These are phyloP conservation scores for Globodera ellingtonae DNA, from an alignment of 1,140 invertebrate species.

Conservation along the genomic window DNA sequence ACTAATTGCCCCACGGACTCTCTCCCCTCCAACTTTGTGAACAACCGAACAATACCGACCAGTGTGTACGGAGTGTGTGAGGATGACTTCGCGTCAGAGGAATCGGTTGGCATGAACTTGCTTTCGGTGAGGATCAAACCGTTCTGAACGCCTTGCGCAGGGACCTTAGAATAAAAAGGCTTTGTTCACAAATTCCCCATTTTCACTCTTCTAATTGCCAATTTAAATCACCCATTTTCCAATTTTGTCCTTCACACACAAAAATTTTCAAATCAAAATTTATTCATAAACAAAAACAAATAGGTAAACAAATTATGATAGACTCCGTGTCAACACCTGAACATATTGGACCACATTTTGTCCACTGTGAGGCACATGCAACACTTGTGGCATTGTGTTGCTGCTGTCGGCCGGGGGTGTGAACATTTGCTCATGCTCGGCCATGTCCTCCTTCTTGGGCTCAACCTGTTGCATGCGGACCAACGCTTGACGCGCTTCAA, in stretches of 20 bases:
- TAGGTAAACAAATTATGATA: no score
- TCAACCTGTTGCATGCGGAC: slow-evolving; percentile 26
- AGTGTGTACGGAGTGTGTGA: slow-evolving; percentile 5
- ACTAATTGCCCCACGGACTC: no score
- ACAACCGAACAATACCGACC: not conserved
- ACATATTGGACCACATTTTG: slow-evolving; percentile 29
- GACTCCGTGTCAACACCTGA: slow-evolving; percentile 2
- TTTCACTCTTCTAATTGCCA: not conserved
- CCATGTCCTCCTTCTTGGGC: slow-evolving; percentile 17
- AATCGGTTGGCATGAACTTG: slow-evolving; percentile 19
- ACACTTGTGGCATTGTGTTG: slow-evolving; percentile 8
- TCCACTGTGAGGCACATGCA: slow-evolving; percentile 3
- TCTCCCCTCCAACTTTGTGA: not conserved
- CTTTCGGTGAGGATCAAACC: slow-evolving; percentile 22
- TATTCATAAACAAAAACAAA: not conserved
- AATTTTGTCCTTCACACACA: no score
- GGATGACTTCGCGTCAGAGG: not conserved
- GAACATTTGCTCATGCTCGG: not conserved
- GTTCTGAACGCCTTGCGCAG: slow-evolving; percentile 20
- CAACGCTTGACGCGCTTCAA: slow-evolving; percentile 39
- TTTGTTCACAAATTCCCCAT: not conserved
- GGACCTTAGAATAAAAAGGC: slow-evolving; percentile 7
- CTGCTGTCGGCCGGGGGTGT: not conserved
- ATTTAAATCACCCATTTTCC: no score
- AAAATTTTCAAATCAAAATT: no score